Percentiles rank a stretch among this genome's conserved stretches.
Conservation (phyloP, 92 coral and sea anemone species). For the Micromussa lordhowensis region DNA sequence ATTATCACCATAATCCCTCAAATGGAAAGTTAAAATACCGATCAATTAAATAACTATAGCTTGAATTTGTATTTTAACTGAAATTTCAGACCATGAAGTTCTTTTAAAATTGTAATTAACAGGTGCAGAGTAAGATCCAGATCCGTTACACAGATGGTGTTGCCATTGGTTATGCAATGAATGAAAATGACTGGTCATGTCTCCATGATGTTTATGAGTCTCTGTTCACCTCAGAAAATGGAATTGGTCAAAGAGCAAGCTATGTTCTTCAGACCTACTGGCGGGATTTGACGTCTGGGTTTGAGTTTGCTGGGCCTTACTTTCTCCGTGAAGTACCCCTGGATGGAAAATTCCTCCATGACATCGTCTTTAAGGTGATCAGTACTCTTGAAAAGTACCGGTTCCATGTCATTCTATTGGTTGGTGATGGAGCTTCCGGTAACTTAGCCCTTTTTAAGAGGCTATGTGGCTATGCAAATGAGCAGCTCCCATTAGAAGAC, state of each 20-base stretch:
- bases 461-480: slow-evolving; percentile 7
- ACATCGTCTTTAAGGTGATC: slow-evolving; percentile 4
- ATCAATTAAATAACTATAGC: too few relatives aligned
- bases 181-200: slow-evolving; percentile 2
- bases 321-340: slow-evolving; percentile 20
- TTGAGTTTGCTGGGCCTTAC: slow-evolving; percentile 44
- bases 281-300: slow-evolving; percentile 46
- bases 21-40: too few relatives aligned
- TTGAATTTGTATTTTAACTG: too few relatives aligned
- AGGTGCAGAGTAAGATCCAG: slow-evolving; percentile 39
- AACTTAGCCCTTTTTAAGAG: slow-evolving; percentile 37
- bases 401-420: slow-evolving; percentile 25
- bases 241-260: not conserved
- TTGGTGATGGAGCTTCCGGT: slow-evolving; percentile 46
- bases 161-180: slow-evolving; percentile 45
- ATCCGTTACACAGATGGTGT: slow-evolving; percentile 19
- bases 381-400: slow-evolving; percentile 10
- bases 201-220: slow-evolving; percentile 43
- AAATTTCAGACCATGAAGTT: too few relatives aligned
- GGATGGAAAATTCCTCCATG: slow-evolving; percentile 36
- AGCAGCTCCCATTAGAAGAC: slow-evolving; percentile 3
- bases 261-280: slow-evolving; percentile 28
- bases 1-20: too few relatives aligned
- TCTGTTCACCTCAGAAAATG: not conserved
- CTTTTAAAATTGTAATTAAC: too few relatives aligned